Evolutionary conservation across 1,140 invertebrate species (phyloP).

Genomic region (Microvelia longipes): DNA sequence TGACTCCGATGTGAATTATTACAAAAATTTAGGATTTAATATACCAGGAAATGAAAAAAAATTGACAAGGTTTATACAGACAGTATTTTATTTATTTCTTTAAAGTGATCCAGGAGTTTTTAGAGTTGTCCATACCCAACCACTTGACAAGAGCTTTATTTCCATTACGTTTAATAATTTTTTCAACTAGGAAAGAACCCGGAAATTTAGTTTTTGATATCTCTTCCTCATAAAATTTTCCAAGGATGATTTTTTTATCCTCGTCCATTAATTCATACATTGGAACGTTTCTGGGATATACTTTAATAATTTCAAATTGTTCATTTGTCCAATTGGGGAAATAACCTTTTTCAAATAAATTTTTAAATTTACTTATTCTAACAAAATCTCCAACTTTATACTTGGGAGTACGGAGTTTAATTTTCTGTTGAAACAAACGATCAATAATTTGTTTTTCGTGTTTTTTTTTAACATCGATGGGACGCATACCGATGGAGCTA

Average conservation of each 20-base stretch:
- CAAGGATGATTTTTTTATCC: neutral
- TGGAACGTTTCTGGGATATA: neutral
- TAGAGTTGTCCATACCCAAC: too few relatives aligned
- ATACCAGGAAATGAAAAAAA: too few relatives aligned
- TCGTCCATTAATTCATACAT: neutral
- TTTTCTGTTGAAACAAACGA: slow-evolving; percentile 18
- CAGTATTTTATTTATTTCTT: too few relatives aligned
- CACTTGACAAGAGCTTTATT: neutral
- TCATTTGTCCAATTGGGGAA: slow-evolving; percentile 24
- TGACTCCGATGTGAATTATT: too few relatives aligned
- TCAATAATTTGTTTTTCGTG: slow-evolving; percentile 19
- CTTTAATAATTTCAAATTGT: slow-evolving; percentile 21
- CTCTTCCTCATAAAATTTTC: slow-evolving; percentile 9
- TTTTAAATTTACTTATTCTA: slow-evolving; percentile 22
- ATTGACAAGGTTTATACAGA: too few relatives aligned
- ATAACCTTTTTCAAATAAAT: slow-evolving; percentile 25
- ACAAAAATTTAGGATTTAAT: too few relatives aligned
- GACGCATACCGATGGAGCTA: slow-evolving; percentile 27
- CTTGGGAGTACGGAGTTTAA: slow-evolving; percentile 18
- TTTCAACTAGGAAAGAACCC: slow-evolving; percentile 9
- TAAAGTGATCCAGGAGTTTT: too few relatives aligned
- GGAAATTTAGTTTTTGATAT: slow-evolving; percentile 1
- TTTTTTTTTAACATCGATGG: slow-evolving; percentile 13
- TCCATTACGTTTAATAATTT: slow-evolving; percentile 1
- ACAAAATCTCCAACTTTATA: slow-evolving; percentile 26